Base-by-base conservation (phyloP, 2,797 vertebrate species). In the Urophycis tenuis region DNA sequence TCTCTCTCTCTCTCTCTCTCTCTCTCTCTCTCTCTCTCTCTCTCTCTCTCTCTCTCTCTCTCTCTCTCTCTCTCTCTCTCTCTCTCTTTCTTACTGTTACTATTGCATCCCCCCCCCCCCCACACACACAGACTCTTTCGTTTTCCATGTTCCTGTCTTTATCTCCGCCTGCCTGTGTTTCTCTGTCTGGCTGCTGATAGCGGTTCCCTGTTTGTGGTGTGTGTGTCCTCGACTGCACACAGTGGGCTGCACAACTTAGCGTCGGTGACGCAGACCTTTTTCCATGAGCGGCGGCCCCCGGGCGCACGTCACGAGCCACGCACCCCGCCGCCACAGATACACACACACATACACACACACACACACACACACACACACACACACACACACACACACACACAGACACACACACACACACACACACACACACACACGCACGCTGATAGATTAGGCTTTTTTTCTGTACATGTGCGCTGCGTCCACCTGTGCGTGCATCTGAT, bases 211-310 rank as follows among this genome's bases (percentile, higher is more conserved):
- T 75, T 71, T 79, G n/a, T n/a, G n/a, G n/a, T n/a, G n/a, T 80
- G 25, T 69, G 30, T 31, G 6, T n/a, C 49, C 49, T 53, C 19
- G 7, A 17, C 5, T 53, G 49, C 53, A 64, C 53, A 64, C 53
- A 29, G 14, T 53, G 49, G 6, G 49, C 19, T 7, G 49, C 49
- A 69, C 67, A 29, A 69, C 69, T 32, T 32, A 5, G 69, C 36
- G 22, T 73, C 79, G 74, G 72, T 83, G 77, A 72, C 70, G 78
- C 75, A 60, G 64, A 78, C 80, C 81, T 77, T 70, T 85, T 82
- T 78, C 83, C 83, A 82, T 82, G 81, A 85, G 76, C 80, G 79
- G 45, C 35, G 5, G 35, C 17, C 75, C 29, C 39, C 31, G 30
- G 32, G 31, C 29, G 79, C 75, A 74, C 74, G 36, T 70, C 69